phyloP scores from a whole-genome alignment of 2,113 vertebrate genomes.

The Haplotaxodon microlepis region DNA sequence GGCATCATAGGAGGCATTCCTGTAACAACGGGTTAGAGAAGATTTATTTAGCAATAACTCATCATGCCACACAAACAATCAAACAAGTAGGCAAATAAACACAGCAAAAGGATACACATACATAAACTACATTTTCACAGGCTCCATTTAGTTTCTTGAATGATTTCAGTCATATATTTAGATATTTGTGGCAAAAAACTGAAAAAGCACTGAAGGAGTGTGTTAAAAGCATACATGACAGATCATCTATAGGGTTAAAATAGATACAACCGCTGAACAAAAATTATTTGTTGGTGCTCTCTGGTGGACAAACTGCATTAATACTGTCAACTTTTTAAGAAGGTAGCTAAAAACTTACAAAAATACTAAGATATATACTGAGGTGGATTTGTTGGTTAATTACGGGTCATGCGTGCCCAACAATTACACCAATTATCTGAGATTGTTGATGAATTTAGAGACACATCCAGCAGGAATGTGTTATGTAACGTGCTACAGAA shows the following conservation, averaged over 20 bases:
- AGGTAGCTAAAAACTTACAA: not conserved
- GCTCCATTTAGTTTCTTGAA: not conserved
- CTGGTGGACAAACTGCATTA: not conserved
- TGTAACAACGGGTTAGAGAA: constrained; percentile 31
- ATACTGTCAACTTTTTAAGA: not conserved
- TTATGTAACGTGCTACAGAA: not conserved
- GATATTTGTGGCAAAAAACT: not conserved
- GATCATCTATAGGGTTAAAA: not conserved
- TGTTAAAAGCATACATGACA: not conserved
- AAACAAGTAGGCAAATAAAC: not conserved
- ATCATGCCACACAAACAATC: not conserved
- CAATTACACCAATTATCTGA: not conserved
- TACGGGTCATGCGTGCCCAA: not conserved
- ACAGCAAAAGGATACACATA: not conserved
- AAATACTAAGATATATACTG: not conserved
- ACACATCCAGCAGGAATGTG: not conserved
- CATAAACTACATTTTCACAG: not conserved
- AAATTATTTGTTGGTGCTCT: not conserved
- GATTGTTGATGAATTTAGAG: not conserved
- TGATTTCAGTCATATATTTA: not conserved
- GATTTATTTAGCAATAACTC: not conserved
- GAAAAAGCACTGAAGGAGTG: not conserved
- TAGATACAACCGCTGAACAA: not conserved
- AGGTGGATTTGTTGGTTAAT: not conserved
- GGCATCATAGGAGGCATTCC: constrained; percentile 96